Evolutionary conservation across 2,113 vertebrate species (phyloP), one percentile per base, ranked within the genome.

Genomic region (Nicator chloris): DNA sequence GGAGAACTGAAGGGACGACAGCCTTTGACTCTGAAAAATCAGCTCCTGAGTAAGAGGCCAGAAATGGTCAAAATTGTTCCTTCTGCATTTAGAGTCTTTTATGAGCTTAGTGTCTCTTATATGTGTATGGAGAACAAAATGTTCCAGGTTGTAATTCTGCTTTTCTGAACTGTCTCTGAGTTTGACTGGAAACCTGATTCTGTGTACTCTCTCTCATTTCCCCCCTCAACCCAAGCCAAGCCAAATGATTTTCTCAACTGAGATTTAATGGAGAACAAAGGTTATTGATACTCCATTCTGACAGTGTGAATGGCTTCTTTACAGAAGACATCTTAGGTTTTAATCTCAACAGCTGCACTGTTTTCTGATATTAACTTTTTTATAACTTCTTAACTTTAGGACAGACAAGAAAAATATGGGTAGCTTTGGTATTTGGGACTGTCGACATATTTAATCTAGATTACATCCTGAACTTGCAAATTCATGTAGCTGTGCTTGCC

Each of bases 11-110:
- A 97, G 95, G 94, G 93, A 87, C 97, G 51, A 20, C 95, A 98
- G 78, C 98, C 98, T 1, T 98, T 98, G 54, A 97, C 98, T 16
- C 97, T 99, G 61, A 99, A 98, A 94, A 98, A 99, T 64, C 98
- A 99, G 86, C 97, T 99, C 56, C 93, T 99, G n/a, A 98, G 99
- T 99, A 95, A 98, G 99, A 97, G 68, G n/a, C 76, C 70, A 75
- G 54, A 64, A 81, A 76, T 56, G 57, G 47, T 35, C 85, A 92
- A 86, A 78, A 40, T 13, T 26, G 3, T 73, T 81, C 33, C 12
- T 71, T 66, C 45, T 54, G 22, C 22, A 33, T 37, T 65, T 61
- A 65, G 54, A 79, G 4, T 75, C 37, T 28, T 75, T 76, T n/a
- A 88, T 1, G 4, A 83, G 56, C 20, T 66, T 83, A 63, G 33